These are phyloP conservation scores for Acromyrmex heyeri DNA, from an alignment of 1,140 invertebrate species.

Conservation along the genomic window DNA sequence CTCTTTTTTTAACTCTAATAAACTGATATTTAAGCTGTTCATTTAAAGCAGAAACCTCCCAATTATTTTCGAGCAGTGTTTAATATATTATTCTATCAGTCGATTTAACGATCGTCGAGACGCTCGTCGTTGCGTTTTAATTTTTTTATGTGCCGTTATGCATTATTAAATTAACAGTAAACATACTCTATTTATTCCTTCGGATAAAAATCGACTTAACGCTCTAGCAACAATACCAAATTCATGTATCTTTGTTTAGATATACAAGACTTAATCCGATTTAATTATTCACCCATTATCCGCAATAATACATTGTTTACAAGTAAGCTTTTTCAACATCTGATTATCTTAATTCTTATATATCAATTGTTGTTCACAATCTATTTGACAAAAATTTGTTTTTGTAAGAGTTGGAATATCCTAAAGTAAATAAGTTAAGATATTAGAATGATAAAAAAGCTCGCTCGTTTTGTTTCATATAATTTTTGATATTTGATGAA, in stretches of 20 bases:
- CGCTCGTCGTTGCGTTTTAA: constrained; percentile 45
- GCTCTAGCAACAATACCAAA: constrained; percentile 6
- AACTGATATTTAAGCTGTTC: neutral
- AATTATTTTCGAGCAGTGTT: constrained; percentile 21
- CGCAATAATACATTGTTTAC: neutral
- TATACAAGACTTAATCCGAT: constrained; percentile 30
- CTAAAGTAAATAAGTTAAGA: neutral
- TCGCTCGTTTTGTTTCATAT: neutral
- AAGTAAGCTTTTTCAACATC: neutral
- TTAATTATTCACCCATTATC: neutral
- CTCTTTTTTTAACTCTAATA: neutral
- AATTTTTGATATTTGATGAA: neutral
- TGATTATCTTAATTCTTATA: neutral
- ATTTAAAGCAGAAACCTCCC: neutral
- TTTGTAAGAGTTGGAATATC: neutral
- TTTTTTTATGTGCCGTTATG: constrained; percentile 53
- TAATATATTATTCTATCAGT: neutral
- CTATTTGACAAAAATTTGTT: constrained; percentile 17
- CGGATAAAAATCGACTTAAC: constrained; percentile 15
- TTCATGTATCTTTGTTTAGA: constrained; percentile 17
- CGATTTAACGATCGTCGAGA: constrained; percentile 39
- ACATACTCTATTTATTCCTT: constrained; percentile 15
- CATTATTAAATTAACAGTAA: constrained; percentile 39
- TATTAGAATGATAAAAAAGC: neutral
- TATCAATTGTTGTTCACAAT: neutral